A percentile compares a stretch with the other conserved stretches of the same genome.
Evolutionary conservation across 2,797 vertebrate species (phyloP).

Genomic region (Hozukius guyotensis): DNA sequence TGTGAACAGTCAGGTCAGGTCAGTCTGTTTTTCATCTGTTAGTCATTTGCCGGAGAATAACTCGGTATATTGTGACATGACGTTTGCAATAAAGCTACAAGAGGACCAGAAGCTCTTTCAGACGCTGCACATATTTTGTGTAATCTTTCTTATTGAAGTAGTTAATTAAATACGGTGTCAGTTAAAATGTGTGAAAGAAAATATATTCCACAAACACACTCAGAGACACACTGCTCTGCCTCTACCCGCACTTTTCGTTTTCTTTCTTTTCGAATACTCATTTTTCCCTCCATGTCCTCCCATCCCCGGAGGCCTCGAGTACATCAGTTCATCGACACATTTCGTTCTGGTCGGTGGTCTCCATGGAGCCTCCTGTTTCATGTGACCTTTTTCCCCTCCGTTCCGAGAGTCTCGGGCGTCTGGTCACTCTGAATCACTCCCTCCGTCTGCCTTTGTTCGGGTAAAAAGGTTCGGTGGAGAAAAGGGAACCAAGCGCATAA

Average conservation of each 20-base stretch:
- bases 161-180: too few species aligned
- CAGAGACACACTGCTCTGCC: background rate
- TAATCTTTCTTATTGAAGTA: too few species aligned
- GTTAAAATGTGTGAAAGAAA: too few species aligned
- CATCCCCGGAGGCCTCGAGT: constrained; percentile 55
- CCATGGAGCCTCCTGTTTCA: constrained; percentile 75
- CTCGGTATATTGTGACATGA: too few species aligned
- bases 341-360: constrained; percentile 72
- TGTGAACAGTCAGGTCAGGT: too few species aligned
- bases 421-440: constrained; percentile 78
- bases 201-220: background rate
- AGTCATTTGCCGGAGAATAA: too few species aligned
- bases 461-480: constrained; percentile 61
- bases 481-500: constrained; percentile 61
- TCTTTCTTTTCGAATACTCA: constrained; percentile 44
- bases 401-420: constrained; percentile 70
- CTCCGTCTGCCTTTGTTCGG: constrained; percentile 75
- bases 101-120: too few species aligned
- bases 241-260: constrained; percentile 12
- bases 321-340: constrained; percentile 78
- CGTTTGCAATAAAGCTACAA: too few species aligned
- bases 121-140: too few species aligned
- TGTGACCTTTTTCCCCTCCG: constrained; percentile 78
- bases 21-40: too few species aligned
- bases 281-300: constrained; percentile 56